Percentiles rank a stretch among this genome's conserved stretches.
Conservation (phyloP, 2,888 invertebrate species). For the Yponomeuta evonymella region DNA sequence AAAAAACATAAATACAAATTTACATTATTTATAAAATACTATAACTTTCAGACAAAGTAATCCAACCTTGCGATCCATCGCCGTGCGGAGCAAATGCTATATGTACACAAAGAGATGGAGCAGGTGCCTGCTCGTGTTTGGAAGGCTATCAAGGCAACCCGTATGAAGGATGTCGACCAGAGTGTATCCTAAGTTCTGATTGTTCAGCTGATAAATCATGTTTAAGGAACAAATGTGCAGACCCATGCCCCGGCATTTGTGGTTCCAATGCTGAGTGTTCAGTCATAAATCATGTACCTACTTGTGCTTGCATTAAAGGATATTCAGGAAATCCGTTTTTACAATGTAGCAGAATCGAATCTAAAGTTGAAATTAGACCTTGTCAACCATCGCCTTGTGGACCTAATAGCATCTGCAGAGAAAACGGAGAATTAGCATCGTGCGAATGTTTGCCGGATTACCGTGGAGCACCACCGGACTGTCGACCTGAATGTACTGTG, state of each 20-base stretch:
- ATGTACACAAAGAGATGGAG: slow-evolving; percentile 85
- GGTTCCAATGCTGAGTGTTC: slow-evolving; percentile 89
- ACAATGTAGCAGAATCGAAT: slow-evolving; percentile 50
- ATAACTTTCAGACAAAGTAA: slow-evolving; percentile 67
- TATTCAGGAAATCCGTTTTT: slow-evolving; percentile 84
- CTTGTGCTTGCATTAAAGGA: slow-evolving; percentile 85
- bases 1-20: neutral
- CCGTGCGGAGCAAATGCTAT: slow-evolving; percentile 92
- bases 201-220: slow-evolving; percentile 90
- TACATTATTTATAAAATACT: neutral
- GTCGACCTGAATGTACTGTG: slow-evolving; percentile 85
- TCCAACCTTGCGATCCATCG: slow-evolving; percentile 88
- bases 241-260: slow-evolving; percentile 92
- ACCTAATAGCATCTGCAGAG: slow-evolving; percentile 85
- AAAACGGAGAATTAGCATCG: slow-evolving; percentile 83
- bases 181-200: slow-evolving; percentile 90
- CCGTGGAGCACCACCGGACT: slow-evolving; percentile 82
- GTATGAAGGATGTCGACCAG: slow-evolving; percentile 90
- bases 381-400: slow-evolving; percentile 87
- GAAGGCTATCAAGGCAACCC: slow-evolving; percentile 90
- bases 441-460: slow-evolving; percentile 83
- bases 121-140: slow-evolving; percentile 87
- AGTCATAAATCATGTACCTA: slow-evolving; percentile 90
- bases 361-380: slow-evolving; percentile 65
- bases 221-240: slow-evolving; percentile 86